Evolutionary conservation across 2,888 invertebrate species (phyloP).

Genomic region (Noctua fimbriata): DNA sequence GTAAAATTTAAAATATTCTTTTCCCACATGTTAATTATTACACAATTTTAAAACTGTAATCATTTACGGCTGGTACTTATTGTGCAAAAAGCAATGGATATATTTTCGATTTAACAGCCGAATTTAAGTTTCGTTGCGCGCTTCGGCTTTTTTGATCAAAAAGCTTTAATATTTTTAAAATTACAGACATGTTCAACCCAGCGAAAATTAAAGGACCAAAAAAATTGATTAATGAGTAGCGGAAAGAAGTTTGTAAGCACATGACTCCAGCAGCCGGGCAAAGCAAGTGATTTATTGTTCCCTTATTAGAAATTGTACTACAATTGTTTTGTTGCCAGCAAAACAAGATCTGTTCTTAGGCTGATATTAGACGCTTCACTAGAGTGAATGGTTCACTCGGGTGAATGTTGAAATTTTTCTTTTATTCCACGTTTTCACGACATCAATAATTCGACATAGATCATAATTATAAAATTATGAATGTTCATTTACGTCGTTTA

Average conservation of each 20-base stretch:
- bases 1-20: background rate
- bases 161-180: slow-evolving; percentile 31
- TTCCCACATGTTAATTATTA: background rate
- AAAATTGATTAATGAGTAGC: slow-evolving; percentile 57
- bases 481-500: background rate
- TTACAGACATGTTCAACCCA: slow-evolving; percentile 30
- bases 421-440: background rate
- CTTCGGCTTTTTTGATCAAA: background rate
- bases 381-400: background rate
- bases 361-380: background rate
- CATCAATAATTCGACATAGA: background rate
- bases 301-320: slow-evolving; percentile 58
- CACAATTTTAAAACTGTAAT: background rate
- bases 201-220: slow-evolving; percentile 40
- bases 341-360: slow-evolving; percentile 19
- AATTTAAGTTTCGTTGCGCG: background rate
- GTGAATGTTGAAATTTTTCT: background rate
- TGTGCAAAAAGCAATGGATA: background rate
- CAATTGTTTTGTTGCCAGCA: slow-evolving; percentile 48
- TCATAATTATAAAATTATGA: background rate
- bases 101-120: background rate
- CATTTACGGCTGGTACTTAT: background rate
- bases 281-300: slow-evolving; percentile 50
- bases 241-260: slow-evolving; percentile 58
- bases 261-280: slow-evolving; percentile 53